Percentiles rank a stretch among this genome's conserved stretches.
These are phyloP conservation scores for Eulemur rufifrons DNA, from an alignment of 2,113 vertebrate species.

Conservation along the genomic window DNA sequence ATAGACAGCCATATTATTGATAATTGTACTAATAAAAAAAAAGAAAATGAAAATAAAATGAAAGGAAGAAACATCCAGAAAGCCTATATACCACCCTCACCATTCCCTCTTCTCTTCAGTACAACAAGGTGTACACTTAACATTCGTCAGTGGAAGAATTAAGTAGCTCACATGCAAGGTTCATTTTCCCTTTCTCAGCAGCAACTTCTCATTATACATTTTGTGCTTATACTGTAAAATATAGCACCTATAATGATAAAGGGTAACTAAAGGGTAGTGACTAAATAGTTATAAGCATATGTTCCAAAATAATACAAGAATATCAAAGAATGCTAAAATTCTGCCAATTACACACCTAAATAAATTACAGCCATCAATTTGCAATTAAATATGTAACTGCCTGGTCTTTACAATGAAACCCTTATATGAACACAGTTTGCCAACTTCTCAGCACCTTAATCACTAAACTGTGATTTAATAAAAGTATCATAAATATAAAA, in stretches of 20 bases:
- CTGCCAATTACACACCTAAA: background rate
- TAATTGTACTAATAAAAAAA: background rate
- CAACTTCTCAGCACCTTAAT: background rate
- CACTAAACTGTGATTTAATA: background rate
- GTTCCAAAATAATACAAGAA: background rate
- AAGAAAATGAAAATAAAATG: background rate
- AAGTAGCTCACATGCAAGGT: background rate
- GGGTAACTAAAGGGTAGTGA: background rate
- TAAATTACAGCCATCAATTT: background rate
- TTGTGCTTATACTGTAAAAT: background rate
- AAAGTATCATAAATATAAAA: background rate
- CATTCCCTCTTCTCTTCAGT: background rate
- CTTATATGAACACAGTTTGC: background rate
- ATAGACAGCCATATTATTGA: background rate
- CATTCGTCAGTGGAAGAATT: background rate
- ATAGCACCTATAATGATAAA: background rate
- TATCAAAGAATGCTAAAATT: background rate
- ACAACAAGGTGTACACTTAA: background rate
- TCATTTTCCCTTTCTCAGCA: conserved; percentile 37
- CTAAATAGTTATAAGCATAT: background rate
- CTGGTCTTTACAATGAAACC: background rate
- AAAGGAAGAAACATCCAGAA: background rate
- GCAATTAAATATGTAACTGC: background rate
- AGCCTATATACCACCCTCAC: background rate
- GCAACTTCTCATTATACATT: background rate